Evolutionary conservation across 92 coral and sea anemone species (phyloP).

Genomic region (Zoanthus solanderi): DNA sequence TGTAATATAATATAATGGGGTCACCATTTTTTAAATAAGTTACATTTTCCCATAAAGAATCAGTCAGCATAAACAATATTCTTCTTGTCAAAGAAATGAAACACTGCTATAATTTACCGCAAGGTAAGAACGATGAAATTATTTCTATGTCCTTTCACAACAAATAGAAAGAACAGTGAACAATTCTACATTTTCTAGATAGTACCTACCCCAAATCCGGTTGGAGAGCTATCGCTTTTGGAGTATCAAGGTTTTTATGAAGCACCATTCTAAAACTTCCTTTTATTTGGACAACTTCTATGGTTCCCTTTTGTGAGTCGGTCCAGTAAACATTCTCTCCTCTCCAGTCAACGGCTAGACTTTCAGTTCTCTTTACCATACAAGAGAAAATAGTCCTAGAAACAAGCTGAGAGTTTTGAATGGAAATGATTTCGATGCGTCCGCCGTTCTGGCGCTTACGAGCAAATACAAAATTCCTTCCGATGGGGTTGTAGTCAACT

Average conservation of each 20-base stretch:
- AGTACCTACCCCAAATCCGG: slow-evolving; percentile 36
- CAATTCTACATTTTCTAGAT: not conserved
- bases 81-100: too few relatives aligned
- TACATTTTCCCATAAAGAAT: too few relatives aligned
- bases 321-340: slow-evolving; percentile 74
- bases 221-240: slow-evolving; percentile 54
- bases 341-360: slow-evolving; percentile 81
- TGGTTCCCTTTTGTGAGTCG: slow-evolving; percentile 58
- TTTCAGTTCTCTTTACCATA: slow-evolving; percentile 58
- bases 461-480: not conserved
- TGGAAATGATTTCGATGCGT: slow-evolving; percentile 5
- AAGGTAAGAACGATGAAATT: too few relatives aligned
- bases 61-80: too few relatives aligned
- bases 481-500: not conserved
- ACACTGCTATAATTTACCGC: too few relatives aligned
- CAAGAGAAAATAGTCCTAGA: not conserved
- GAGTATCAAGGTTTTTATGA: slow-evolving; percentile 30
- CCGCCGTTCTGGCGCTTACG: not conserved
- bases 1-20: too few relatives aligned
- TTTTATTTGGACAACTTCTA: slow-evolving; percentile 71
- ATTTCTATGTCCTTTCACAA: too few relatives aligned
- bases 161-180: too few relatives aligned
- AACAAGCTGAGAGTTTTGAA: not conserved
- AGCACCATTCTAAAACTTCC: slow-evolving; percentile 61
- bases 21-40: too few relatives aligned